Percentiles rank a stretch among this genome's conserved stretches.
These are phyloP conservation scores for Carduelis carduelis DNA, from an alignment of 2,797 vertebrate species.

Conservation along the genomic window DNA sequence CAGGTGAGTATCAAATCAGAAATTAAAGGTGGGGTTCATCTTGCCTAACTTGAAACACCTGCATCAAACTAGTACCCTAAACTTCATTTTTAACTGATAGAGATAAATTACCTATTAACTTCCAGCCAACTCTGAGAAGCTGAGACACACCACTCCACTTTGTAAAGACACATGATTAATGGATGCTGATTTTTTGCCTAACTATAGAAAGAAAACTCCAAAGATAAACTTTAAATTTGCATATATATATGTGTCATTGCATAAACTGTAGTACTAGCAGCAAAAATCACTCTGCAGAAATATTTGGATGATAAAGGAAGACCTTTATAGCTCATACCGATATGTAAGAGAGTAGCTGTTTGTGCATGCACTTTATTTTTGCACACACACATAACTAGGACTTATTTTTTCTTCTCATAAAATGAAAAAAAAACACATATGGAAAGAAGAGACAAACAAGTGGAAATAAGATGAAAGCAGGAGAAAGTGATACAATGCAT, in stretches of 20 bases:
- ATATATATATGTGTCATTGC: background rate
- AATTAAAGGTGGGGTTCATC: background rate
- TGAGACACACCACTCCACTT: background rate
- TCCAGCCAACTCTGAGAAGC: background rate
- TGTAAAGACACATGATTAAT: background rate
- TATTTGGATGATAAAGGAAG: background rate
- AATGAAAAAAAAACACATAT: background rate
- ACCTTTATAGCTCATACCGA: background rate
- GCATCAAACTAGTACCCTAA: background rate
- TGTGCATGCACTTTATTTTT: background rate
- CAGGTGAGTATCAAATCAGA: background rate
- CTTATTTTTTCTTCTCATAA: background rate
- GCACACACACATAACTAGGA: background rate
- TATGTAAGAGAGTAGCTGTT: background rate
- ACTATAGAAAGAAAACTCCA: background rate
- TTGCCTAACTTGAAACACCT: background rate
- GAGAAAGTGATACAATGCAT: background rate
- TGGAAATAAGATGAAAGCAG: background rate
- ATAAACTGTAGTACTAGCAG: background rate
- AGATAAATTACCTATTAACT: background rate
- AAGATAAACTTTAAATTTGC: background rate
- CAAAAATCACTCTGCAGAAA: background rate
- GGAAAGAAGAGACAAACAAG: background rate
- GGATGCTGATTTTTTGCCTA: background rate
- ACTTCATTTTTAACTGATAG: background rate